A percentile compares a stretch with the other conserved stretches of the same genome.
These are phyloP conservation scores for Sprattus sprattus DNA, from an alignment of 2,113 vertebrate species.

Conservation along the genomic window DNA sequence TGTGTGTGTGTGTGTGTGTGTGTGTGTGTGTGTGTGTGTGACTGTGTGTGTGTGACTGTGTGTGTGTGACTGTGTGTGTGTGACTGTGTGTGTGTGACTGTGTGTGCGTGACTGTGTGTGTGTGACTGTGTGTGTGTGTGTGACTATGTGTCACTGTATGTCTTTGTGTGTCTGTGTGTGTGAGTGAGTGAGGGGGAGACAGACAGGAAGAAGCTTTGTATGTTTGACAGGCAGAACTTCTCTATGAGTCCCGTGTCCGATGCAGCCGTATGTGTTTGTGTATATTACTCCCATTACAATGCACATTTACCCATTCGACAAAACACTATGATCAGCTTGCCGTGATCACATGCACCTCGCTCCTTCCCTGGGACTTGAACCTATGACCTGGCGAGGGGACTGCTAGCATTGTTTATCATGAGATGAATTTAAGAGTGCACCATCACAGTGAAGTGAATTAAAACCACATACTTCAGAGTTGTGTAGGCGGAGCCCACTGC, in stretches of 20 bases:
- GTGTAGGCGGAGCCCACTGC: neutral
- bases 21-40: neutral
- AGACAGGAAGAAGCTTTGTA: conserved; percentile 4
- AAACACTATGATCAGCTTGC: neutral
- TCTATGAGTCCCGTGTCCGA: too few species aligned
- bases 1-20: neutral
- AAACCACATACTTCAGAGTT: neutral
- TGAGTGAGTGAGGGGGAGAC: neutral
- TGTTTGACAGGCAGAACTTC: neutral
- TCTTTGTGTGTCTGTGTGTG: neutral
- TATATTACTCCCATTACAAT: neutral
- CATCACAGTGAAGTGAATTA: neutral
- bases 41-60: neutral
- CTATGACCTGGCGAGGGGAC: neutral
- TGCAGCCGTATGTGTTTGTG: neutral
- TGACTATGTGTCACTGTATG: neutral
- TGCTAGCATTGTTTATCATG: too few species aligned
- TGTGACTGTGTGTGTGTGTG: neutral
- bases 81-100: neutral
- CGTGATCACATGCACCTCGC: neutral
- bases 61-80: neutral
- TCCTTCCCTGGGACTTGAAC: neutral
- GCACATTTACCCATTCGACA: neutral
- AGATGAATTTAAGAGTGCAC: neutral
- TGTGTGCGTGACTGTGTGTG: neutral